Conservation (phyloP, 2,888 invertebrate genomes). For the Marronus borbonicus region DNA sequence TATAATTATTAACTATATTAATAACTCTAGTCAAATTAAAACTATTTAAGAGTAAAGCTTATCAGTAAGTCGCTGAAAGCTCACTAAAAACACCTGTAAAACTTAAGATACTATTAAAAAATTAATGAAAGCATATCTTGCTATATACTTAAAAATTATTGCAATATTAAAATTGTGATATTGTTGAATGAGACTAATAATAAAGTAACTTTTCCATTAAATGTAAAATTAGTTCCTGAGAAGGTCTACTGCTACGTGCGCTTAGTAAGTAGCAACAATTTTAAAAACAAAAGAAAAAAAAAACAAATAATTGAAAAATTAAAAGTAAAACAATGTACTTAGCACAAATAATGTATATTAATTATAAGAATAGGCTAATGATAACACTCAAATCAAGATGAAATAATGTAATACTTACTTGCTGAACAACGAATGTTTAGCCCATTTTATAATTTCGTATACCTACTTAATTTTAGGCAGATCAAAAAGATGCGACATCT, state of each 20-base stretch:
- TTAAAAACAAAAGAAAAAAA: slow-evolving; percentile 32
- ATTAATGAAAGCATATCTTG: slow-evolving; percentile 69
- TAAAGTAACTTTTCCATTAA: slow-evolving; percentile 68
- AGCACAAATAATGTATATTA: slow-evolving; percentile 66
- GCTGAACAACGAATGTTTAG: slow-evolving; percentile 64
- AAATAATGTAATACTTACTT: slow-evolving; percentile 54
- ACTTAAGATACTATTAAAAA: slow-evolving; percentile 47
- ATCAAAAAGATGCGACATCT: slow-evolving; percentile 43
- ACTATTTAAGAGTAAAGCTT: slow-evolving; percentile 39
- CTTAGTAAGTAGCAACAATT: slow-evolving; percentile 47
- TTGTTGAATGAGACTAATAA: slow-evolving; percentile 71
- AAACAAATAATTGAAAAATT: slow-evolving; percentile 48
- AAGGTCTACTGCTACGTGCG: slow-evolving; percentile 57
- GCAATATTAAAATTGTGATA: slow-evolving; percentile 72
- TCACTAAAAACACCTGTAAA: slow-evolving; percentile 40
- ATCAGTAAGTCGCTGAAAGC: slow-evolving; percentile 45
- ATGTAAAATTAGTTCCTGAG: slow-evolving; percentile 68
- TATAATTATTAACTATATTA: slow-evolving; percentile 43
- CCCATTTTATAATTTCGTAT: slow-evolving; percentile 49
- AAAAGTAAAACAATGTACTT: slow-evolving; percentile 64
- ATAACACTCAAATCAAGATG: slow-evolving; percentile 55
- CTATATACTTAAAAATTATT: slow-evolving; percentile 66
- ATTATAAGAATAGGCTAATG: slow-evolving; percentile 60
- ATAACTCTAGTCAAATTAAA: slow-evolving; percentile 50
- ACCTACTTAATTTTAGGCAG: slow-evolving; percentile 37